These are phyloP conservation scores for Recurvirostra avosetta DNA, from an alignment of 2,113 vertebrate species.

Conservation along the genomic window DNA sequence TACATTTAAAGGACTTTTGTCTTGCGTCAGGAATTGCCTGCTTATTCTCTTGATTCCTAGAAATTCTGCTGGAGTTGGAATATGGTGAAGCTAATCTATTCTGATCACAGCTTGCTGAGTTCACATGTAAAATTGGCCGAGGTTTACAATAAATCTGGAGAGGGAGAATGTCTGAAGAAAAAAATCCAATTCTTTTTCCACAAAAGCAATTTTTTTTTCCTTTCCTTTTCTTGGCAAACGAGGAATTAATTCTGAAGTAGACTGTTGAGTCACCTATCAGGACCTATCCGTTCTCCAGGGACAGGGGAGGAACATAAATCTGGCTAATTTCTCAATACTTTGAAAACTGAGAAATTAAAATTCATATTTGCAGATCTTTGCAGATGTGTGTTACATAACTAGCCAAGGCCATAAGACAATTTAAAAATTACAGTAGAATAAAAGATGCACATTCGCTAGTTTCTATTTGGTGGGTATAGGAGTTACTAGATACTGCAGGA, in stretches of 20 bases:
- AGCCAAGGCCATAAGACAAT: background rate
- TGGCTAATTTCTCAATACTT: background rate
- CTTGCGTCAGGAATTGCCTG: background rate
- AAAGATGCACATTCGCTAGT: background rate
- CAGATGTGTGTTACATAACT: background rate
- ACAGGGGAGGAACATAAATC: background rate
- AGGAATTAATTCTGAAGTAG: background rate
- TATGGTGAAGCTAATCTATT: background rate
- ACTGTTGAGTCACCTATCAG: background rate
- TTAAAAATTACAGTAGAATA: background rate
- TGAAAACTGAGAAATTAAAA: background rate
- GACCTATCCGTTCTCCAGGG: background rate
- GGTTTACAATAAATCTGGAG: background rate
- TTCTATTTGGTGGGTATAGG: background rate
- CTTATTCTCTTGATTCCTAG: conserved; percentile 18
- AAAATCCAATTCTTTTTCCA: background rate
- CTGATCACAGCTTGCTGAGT: background rate
- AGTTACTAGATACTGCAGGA: background rate
- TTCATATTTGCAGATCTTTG: background rate
- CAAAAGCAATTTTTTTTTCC: background rate
- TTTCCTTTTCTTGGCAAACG: background rate
- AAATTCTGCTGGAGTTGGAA: conserved; percentile 8
- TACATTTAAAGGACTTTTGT: background rate
- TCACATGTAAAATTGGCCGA: background rate
- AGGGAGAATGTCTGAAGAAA: background rate